phyloP scores from a whole-genome alignment of 2,113 vertebrate genomes.

The Laterallus jamaicensis region DNA sequence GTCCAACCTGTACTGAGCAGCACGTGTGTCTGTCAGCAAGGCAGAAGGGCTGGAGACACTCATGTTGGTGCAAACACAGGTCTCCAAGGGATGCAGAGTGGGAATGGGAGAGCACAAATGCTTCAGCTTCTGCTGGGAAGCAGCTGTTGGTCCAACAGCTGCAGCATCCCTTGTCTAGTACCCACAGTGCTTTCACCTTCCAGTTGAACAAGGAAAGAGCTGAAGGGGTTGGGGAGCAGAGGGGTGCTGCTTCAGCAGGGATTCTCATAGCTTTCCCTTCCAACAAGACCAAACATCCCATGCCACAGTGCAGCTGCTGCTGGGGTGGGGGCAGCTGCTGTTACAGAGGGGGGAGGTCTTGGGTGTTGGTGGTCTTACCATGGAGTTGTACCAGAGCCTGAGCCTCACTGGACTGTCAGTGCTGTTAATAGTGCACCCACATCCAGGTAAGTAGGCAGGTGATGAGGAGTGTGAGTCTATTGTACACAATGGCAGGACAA shows the following conservation, averaged over 20 bases:
- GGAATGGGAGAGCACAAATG: background rate
- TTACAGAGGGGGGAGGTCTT: background rate
- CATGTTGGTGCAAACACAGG: background rate
- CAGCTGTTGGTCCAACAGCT: background rate
- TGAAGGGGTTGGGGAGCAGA: background rate
- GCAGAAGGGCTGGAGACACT: background rate
- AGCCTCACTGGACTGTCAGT: background rate
- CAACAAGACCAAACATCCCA: background rate
- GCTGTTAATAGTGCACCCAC: background rate
- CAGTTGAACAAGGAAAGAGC: no score
- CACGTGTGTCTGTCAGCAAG: accelerated
- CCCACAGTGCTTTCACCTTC: no score
- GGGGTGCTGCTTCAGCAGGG: background rate
- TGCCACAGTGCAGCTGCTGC: background rate
- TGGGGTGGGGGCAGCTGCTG: background rate
- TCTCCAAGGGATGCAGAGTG: background rate
- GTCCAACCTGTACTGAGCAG: background rate
- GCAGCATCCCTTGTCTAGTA: background rate
- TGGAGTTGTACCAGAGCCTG: background rate
- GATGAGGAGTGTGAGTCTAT: background rate
- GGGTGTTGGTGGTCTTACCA: background rate
- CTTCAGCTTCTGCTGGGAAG: background rate
- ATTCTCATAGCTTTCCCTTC: background rate
- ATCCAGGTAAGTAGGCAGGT: background rate
- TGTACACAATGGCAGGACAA: no score